Percentiles rank a stretch among this genome's conserved stretches.
Conservation (phyloP, 2,888 invertebrate species). For the Lepeophtheirus nordmannii region DNA sequence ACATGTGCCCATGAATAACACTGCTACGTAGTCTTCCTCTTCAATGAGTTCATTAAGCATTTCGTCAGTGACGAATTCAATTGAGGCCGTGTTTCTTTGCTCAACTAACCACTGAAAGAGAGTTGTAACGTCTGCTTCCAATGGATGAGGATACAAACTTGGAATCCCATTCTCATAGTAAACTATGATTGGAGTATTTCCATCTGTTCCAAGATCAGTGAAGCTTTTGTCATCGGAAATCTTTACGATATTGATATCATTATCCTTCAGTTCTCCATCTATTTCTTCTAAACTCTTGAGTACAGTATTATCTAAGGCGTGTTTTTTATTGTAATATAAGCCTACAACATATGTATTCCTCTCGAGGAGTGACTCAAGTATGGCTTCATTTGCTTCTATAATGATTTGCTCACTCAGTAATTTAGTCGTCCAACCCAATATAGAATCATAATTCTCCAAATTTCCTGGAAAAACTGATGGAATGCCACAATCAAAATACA, state of each 20-base stretch:
- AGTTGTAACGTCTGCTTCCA: conserved; percentile 69
- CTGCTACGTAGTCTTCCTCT: conserved; percentile 83
- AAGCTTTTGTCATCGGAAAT: conserved; percentile 70
- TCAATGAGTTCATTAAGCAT: conserved; percentile 67
- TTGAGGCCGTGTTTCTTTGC: conserved; percentile 74
- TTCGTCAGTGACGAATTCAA: conserved; percentile 85
- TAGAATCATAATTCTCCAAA: conserved; percentile 31
- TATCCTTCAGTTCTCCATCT: conserved; percentile 79
- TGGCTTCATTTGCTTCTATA: conserved; percentile 30
- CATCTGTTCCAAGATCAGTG: conserved; percentile 66
- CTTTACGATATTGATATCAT: conserved; percentile 82
- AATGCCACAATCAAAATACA: conserved; percentile 82
- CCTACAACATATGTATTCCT: conserved; percentile 31
- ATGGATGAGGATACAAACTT: conserved; percentile 62
- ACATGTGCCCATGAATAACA: conserved; percentile 49
- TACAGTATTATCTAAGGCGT: neutral
- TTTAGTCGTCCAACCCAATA: conserved; percentile 31
- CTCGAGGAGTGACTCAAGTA: conserved; percentile 31
- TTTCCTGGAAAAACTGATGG: conserved; percentile 77
- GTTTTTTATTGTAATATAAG: conserved; percentile 29
- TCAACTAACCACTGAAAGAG: conserved; percentile 74
- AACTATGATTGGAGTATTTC: conserved; percentile 64
- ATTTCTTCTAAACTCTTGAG: conserved; percentile 74
- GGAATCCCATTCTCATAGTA: conserved; percentile 87
- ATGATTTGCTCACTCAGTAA: conserved; percentile 32